phyloP scores from a whole-genome alignment of 2,888 invertebrate species.

The Teleogryllus oceanicus region DNA sequence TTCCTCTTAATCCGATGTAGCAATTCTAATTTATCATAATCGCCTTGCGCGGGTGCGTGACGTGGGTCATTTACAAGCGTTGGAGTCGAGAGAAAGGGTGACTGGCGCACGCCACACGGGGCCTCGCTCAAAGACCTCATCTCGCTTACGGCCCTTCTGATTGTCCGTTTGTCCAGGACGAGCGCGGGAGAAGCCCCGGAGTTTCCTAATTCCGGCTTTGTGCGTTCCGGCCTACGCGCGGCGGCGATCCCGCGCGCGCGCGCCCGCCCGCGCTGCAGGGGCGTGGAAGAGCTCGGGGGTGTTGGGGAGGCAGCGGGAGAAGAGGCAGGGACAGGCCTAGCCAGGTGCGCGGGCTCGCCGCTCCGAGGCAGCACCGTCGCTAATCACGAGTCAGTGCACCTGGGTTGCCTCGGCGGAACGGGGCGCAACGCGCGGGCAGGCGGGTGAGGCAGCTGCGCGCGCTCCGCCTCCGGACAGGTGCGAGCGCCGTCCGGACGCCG shows the following conservation, averaged over 20 bases:
- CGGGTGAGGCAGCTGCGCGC: not conserved
- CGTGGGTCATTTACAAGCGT: too few relatives aligned
- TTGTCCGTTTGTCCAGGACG: not conserved
- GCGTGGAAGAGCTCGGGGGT: too few relatives aligned
- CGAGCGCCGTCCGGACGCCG: not conserved
- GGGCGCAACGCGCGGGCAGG: not conserved
- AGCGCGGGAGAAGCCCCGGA: too few relatives aligned
- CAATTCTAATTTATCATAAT: too few relatives aligned
- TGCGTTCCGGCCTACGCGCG: not conserved
- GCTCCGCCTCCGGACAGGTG: constrained; percentile 5
- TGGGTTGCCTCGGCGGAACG: not conserved
- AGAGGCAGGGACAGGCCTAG: not conserved
- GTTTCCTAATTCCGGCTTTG: not conserved
- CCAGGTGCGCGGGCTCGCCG: not conserved
- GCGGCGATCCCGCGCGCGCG: not conserved
- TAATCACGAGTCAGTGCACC: constrained; percentile 18
- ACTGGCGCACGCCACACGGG: not conserved
- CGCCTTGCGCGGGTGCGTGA: too few relatives aligned
- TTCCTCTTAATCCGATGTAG: too few relatives aligned
- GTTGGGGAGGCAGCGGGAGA: not conserved
- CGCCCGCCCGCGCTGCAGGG: too few relatives aligned
- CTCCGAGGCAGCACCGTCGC: not conserved
- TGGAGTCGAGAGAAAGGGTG: too few relatives aligned
- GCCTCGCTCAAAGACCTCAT: not conserved
- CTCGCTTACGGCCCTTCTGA: not conserved